Conservation (phyloP, 2,888 invertebrate species). For the Sthenelais limicola region DNA sequence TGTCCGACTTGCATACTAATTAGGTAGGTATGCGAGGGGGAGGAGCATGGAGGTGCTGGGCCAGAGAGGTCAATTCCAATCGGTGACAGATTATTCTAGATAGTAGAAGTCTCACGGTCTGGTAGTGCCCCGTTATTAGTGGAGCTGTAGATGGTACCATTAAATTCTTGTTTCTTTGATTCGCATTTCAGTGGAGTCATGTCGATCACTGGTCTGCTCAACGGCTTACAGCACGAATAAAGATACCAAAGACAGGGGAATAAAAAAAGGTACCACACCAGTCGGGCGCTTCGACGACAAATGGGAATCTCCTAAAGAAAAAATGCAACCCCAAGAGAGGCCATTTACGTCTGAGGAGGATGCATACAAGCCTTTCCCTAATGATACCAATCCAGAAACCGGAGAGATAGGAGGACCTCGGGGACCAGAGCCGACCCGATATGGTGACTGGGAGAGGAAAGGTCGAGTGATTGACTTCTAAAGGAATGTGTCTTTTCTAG, state of each 20-base stretch:
- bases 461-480: slow-evolving; percentile 82
- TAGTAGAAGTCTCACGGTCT: too few species aligned
- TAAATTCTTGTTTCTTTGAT: too few species aligned
- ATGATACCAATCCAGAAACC: slow-evolving; percentile 90
- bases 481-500: too few species aligned
- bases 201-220: too few species aligned
- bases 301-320: slow-evolving; percentile 72
- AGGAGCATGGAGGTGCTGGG: too few species aligned
- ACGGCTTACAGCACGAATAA: not conserved
- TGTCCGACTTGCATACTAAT: too few species aligned
- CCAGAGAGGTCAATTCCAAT: too few species aligned
- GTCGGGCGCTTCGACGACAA: slow-evolving; percentile 83
- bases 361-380: slow-evolving; percentile 85
- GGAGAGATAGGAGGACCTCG: slow-evolving; percentile 96
- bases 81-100: too few species aligned
- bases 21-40: too few species aligned
- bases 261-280: slow-evolving; percentile 76
- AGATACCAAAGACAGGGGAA: not conserved
- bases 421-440: slow-evolving; percentile 98
- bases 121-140: too few species aligned
- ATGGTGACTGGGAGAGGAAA: slow-evolving; percentile 99
- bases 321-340: slow-evolving; percentile 78
- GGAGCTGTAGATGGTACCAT: too few species aligned
- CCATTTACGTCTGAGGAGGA: slow-evolving; percentile 77
- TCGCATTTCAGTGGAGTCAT: too few species aligned